Base-by-base conservation (phyloP, 2,797 vertebrate species). In the Nasua narica region DNA sequence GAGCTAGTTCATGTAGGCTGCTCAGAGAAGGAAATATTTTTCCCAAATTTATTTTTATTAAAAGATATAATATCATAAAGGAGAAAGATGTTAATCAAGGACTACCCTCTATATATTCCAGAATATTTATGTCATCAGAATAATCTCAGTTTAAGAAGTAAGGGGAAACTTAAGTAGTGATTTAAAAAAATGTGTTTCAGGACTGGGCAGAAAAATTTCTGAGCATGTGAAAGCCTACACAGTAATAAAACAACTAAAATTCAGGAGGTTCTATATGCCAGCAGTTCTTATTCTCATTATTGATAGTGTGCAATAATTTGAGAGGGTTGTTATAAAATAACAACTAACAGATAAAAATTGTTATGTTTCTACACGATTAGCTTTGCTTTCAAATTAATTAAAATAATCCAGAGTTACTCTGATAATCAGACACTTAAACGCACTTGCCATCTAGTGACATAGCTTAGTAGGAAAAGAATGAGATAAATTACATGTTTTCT, bases 1-100 rank as follows among this genome's bases (percentile, higher is more conserved):
- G 2, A 72, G 0, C 7, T 85, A 76, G 16, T 70, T 72, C n/a
- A 78, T 21, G 77, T 70, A 13, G 67, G 7, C 94, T 96, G 94
- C 72, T n/a, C 90, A 83, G n/a, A 91, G 62, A 72, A 92, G 15
- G 67, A 96, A 95, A 3, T 27, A 95, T 23, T 37, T 85, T 89
- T 83, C 65, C 69, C 54, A 97, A 96, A 93, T 50, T 69, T 27
- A 48, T 95, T 95, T 94, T 12, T 82, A 52, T 85, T 96, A 96
- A 87, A 97, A 97, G 90, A 94, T 96, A 35, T 11, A 3, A 29
- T 40, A 86, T 86, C 92, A 89, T 77, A 96, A 87, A 97, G 62
- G 83, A 98, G 87, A 91, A 58, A 96, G 83, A 93, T 89, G 46
- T 95, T 97, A 95, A 98, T 95, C 87, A 98, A 97, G 96, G 90